Conservation (phyloP, 2,113 vertebrate species). For the Donacobius atricapilla region DNA sequence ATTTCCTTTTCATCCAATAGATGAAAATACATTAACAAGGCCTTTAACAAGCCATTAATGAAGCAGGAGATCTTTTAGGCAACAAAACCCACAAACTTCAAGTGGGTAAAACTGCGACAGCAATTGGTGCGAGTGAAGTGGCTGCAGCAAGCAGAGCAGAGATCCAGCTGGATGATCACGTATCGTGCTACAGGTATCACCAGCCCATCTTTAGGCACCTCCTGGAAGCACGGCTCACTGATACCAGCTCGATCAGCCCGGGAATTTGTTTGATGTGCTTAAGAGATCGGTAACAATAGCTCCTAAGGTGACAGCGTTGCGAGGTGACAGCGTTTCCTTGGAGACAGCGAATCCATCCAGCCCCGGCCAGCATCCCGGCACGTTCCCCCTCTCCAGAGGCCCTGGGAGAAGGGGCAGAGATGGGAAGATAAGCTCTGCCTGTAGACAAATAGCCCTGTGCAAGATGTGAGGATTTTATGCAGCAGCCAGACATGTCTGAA, state of each 20-base stretch:
- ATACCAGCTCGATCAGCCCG: neutral
- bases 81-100: neutral
- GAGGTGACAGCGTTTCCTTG: constrained; percentile 70
- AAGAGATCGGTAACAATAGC: constrained; percentile 63
- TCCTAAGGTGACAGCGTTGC: constrained; percentile 62
- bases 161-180: neutral
- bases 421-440: constrained; percentile 43
- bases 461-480: constrained; percentile 36
- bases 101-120: neutral
- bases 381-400: neutral
- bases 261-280: constrained; percentile 65
- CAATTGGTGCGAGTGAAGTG: neutral
- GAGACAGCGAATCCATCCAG: constrained; percentile 44
- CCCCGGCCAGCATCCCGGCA: constrained; percentile 25
- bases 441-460: constrained; percentile 48
- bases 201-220: neutral
- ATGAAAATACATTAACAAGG: neutral
- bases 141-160: neutral
- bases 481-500: constrained; percentile 84
- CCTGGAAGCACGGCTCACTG: neutral
- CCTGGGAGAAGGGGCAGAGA: neutral
- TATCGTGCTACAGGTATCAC: constrained; percentile 3
- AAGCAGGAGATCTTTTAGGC: neutral
- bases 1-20: neutral
- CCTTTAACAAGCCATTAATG: neutral